Evolutionary conservation across 2,113 vertebrate genomes (phyloP).

Genomic region (Onychostoma macrolepis): DNA sequence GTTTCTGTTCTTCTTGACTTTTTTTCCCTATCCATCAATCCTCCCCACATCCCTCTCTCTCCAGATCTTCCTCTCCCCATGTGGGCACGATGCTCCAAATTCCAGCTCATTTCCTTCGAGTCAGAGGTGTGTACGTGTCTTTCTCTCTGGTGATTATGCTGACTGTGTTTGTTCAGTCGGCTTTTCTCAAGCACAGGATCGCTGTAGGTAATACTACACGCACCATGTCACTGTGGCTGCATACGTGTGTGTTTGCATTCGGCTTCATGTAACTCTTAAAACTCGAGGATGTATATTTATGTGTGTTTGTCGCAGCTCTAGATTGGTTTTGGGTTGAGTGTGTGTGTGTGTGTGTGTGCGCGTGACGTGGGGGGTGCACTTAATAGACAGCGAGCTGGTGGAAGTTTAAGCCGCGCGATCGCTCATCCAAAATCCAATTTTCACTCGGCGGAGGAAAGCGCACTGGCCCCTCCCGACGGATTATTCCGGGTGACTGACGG

Average conservation of each 20-base stretch:
- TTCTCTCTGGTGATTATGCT: conserved; percentile 40
- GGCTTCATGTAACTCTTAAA: conserved; percentile 21
- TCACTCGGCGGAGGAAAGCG: conserved; percentile 48
- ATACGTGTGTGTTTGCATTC: conserved; percentile 52
- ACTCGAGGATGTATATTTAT: conserved; percentile 39
- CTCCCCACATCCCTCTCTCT: conserved; percentile 2
- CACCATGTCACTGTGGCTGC: neutral
- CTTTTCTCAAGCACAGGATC: conserved; percentile 38
- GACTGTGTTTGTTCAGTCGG: conserved; percentile 38
- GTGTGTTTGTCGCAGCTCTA: neutral
- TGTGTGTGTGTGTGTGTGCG: conserved; percentile 29
- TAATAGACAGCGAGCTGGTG: conserved; percentile 52
- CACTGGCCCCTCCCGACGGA: conserved; percentile 52
- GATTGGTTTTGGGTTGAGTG: conserved; percentile 20
- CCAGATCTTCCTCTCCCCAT: conserved; percentile 38
- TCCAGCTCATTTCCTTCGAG: conserved; percentile 52
- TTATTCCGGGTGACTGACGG: conserved; percentile 56
- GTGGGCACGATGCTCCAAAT: conserved; percentile 49
- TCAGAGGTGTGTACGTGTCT: conserved; percentile 24
- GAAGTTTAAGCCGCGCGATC: conserved; percentile 56
- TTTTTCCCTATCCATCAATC: conserved; percentile 31
- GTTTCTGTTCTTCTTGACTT: conserved; percentile 14
- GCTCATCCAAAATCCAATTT: conserved; percentile 62
- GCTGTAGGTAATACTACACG: conserved; percentile 8
- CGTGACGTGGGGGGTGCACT: conserved; percentile 42